Base-by-base conservation (phyloP, 1,140 invertebrate genomes). In the Drosophila neocordata region DNA sequence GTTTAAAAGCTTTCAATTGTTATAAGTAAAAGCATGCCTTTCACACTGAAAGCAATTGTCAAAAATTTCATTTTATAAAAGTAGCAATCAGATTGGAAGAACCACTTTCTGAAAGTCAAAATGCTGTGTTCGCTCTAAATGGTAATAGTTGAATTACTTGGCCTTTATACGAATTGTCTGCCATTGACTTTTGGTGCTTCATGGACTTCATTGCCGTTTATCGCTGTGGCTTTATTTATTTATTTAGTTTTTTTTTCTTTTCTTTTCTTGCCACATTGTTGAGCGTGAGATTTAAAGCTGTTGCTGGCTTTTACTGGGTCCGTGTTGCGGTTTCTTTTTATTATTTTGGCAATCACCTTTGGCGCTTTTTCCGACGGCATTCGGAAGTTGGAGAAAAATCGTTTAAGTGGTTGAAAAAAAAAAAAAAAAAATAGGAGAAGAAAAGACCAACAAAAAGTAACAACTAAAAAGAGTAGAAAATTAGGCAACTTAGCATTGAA, bases 351-450 rank as follows among this genome's bases (percentile, higher is more conserved):
- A 61, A 65, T 70, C 56, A 37, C 44, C 61, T 63, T 78, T 69
- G 56, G 69, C 60, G 35, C 31, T 72, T 66, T 71, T 63, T 59
- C 75, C 38, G 35, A 20, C 20, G 67, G 58, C 61, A 65, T 65
- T 79, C 77, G 77, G 77, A 80, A 80, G 77, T 80, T 80, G 24
- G 58, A 70, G 52, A 58, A 70, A 66, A 71, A 70, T 20, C 52
- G 63, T 67, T 73, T 67, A 65, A 35, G 60, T 55, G 58, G 41
- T 55, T 38, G 51, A n/a, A 24, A 63, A 56, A 69, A 24, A 24
- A 0, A 4, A 24, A 24, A 24, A 24, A 24, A 2, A 24, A 2
- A 24, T 15, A n/a, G 1, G 8, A 20, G 20, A 31, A n/a, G 18
- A 37, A 61, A 18, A 20, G 24, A 4, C 15, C 24, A 58, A 18